A percentile compares a stretch with the other conserved stretches of the same genome.
Conservation (phyloP, 2,888 invertebrate species). For the Heteromyza rotundicornis region DNA sequence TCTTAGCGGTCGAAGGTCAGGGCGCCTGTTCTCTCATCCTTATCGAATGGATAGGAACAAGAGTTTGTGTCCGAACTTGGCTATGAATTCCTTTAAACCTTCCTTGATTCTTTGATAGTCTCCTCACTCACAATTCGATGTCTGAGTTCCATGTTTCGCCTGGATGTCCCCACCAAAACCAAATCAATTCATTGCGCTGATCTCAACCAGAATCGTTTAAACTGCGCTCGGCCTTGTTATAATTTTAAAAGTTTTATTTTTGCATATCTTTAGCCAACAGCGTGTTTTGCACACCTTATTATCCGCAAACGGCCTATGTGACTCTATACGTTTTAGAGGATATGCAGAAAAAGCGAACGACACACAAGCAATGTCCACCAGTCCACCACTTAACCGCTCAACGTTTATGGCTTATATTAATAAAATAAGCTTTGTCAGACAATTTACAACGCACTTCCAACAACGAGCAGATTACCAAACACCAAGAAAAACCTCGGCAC, state of each 20-base stretch:
- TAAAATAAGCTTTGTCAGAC: constrained; percentile 58
- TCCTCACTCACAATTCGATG: constrained; percentile 23
- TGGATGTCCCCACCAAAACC: constrained; percentile 33
- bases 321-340: constrained; percentile 43
- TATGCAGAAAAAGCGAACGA: too few species aligned
- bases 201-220: constrained; percentile 15
- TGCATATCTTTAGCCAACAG: constrained; percentile 26
- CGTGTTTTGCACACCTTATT: constrained; percentile 53
- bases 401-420: constrained; percentile 55
- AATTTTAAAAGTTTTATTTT: constrained; percentile 1
- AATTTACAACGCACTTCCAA: constrained; percentile 58
- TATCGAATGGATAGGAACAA: too few species aligned
- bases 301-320: constrained; percentile 52
- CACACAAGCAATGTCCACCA: background rate
- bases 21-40: too few species aligned
- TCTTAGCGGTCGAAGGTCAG: too few species aligned
- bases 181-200: constrained; percentile 35
- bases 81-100: too few species aligned
- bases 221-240: too few species aligned
- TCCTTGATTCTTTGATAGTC: background rate
- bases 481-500: constrained; percentile 32
- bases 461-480: constrained; percentile 53
- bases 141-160: constrained; percentile 35
- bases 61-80: too few species aligned
- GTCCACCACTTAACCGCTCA: constrained; percentile 21